phyloP scores from a whole-genome alignment of 2,113 vertebrate species.

The Coreoperca whiteheadi region DNA sequence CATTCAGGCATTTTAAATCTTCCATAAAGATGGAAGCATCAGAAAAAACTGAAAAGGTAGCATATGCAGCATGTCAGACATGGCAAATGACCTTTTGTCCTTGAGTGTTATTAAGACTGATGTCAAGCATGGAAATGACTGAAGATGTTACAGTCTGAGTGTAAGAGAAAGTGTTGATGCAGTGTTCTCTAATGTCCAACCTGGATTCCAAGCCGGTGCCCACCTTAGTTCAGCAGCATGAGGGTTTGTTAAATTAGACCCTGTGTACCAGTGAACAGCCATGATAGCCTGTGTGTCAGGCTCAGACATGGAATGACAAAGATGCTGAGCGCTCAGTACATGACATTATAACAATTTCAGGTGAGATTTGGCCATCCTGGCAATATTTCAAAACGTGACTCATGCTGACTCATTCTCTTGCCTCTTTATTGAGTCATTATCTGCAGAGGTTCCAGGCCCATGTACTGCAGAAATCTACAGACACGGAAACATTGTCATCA shows the following conservation, averaged over 20 bases:
- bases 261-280: slow-evolving; percentile 1
- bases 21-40: background rate
- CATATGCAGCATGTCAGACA: background rate
- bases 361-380: slow-evolving; percentile 29
- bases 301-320: slow-evolving; percentile 24
- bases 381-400: slow-evolving; percentile 39
- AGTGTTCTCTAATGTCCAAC: background rate
- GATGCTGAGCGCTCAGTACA: slow-evolving; percentile 25
- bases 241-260: slow-evolving; percentile 17
- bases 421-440: slow-evolving; percentile 20
- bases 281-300: slow-evolving; percentile 19
- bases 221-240: slow-evolving; percentile 16
- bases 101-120: slow-evolving; percentile 18
- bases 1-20: background rate
- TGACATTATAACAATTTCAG: slow-evolving; percentile 43
- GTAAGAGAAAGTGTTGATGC: background rate
- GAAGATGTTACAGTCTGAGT: background rate
- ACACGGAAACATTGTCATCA: background rate
- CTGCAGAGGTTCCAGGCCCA: slow-evolving; percentile 28
- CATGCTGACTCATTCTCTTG: slow-evolving; percentile 44
- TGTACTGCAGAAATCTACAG: background rate
- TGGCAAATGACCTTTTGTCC: background rate
- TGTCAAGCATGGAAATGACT: slow-evolving; percentile 20
- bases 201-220: slow-evolving; percentile 3
- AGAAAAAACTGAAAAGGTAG: background rate